A percentile compares a stretch with the other conserved stretches of the same genome.
These are phyloP conservation scores for Elephas maximus DNA, from an alignment of 2,113 vertebrate genomes.

Conservation along the genomic window DNA sequence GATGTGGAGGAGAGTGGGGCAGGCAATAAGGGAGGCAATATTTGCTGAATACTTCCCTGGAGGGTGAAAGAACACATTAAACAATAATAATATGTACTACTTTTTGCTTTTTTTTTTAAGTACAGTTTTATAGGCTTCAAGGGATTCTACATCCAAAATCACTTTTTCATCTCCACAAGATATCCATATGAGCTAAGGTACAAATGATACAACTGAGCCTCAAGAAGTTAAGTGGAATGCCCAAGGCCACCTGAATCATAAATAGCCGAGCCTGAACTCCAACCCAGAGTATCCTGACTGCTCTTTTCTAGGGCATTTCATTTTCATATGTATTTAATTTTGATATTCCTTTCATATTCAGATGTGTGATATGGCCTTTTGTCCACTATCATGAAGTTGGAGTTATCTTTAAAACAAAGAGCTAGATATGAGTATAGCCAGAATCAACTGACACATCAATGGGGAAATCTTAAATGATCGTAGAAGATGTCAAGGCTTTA, in stretches of 20 bases:
- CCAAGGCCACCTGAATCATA: neutral
- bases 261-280: neutral
- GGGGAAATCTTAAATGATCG: neutral
- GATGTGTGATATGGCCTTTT: neutral
- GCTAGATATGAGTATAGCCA: neutral
- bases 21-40: rapidly evolving
- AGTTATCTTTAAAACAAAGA: neutral
- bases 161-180: neutral
- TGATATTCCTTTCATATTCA: neutral
- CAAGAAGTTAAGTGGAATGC: neutral
- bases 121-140: neutral
- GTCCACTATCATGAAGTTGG: neutral
- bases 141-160: neutral
- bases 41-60: neutral
- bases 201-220: neutral
- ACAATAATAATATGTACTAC: neutral
- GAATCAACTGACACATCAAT: neutral
- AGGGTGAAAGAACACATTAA: neutral
- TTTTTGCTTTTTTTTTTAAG: neutral
- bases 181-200: neutral
- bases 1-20: too few relatives aligned
- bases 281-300: neutral
- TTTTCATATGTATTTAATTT: neutral
- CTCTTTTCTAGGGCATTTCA: neutral
- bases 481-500: neutral